These are phyloP conservation scores for Parthenolecanium corni DNA, from an alignment of 2,888 invertebrate genomes.

Conservation along the genomic window DNA sequence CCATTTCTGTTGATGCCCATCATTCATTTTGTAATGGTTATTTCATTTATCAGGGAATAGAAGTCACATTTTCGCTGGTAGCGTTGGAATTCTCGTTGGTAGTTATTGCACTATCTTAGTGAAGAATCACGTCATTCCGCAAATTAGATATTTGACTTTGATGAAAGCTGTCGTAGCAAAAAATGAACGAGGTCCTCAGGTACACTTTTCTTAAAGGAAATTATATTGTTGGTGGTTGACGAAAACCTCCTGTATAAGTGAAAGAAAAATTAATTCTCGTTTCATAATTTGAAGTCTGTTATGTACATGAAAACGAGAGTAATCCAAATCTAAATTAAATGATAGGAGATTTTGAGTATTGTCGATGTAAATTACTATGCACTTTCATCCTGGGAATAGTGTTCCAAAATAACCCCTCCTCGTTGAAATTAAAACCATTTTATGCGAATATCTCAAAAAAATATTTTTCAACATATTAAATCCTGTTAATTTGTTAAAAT, in stretches of 20 bases:
- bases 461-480: too few relatives aligned
- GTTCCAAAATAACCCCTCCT: too few relatives aligned
- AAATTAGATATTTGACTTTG: constrained; percentile 35
- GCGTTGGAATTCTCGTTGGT: constrained; percentile 39
- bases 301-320: too few relatives aligned
- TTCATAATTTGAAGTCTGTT: too few relatives aligned
- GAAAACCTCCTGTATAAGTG: background rate
- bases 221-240: background rate
- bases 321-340: too few relatives aligned
- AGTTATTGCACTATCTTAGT: constrained; percentile 38
- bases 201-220: constrained; percentile 33
- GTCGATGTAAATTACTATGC: too few relatives aligned
- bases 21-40: background rate
- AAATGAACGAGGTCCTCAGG: constrained; percentile 39
- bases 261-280: too few relatives aligned
- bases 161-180: constrained; percentile 41
- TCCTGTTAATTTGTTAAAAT: too few relatives aligned
- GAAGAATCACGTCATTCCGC: constrained; percentile 36
- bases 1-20: background rate
- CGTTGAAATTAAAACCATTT: too few relatives aligned
- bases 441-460: too few relatives aligned
- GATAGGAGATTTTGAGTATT: too few relatives aligned
- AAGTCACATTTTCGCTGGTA: constrained; percentile 38
- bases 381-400: too few relatives aligned
- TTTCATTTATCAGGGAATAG: constrained; percentile 36